These are phyloP conservation scores for Lycaon pictus DNA, from an alignment of 2,113 vertebrate genomes.

Conservation along the genomic window DNA sequence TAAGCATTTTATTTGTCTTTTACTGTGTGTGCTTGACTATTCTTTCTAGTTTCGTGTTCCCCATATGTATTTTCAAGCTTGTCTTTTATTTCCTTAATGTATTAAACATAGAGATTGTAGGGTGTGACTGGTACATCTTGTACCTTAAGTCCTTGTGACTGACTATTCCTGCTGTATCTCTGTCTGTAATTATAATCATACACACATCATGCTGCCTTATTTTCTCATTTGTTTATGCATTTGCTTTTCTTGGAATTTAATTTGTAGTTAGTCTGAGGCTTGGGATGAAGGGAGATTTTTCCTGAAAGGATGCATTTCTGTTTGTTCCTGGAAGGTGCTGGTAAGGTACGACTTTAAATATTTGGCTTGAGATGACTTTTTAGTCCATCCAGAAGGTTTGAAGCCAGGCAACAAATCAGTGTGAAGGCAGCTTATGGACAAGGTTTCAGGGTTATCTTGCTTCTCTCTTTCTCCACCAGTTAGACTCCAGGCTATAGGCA, in stretches of 20 bases:
- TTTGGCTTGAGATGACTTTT: neutral
- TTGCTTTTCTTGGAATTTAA: neutral
- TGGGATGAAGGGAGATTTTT: neutral
- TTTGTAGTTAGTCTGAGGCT: neutral
- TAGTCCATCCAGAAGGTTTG: neutral
- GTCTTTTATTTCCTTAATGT: neutral
- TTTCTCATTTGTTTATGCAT: neutral
- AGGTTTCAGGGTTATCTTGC: too few species aligned
- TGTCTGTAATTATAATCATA: neutral
- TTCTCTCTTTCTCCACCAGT: neutral
- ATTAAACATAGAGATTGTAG: neutral
- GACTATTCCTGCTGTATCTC: neutral
- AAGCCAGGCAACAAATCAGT: neutral
- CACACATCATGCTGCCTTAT: neutral
- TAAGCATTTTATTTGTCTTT: neutral
- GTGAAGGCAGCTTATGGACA: neutral
- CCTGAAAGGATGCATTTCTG: neutral
- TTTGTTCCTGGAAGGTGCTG: neutral
- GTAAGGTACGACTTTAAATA: neutral
- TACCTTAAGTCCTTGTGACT: neutral
- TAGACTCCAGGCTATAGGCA: rapidly evolving
- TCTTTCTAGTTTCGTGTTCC: neutral
- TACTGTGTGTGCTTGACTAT: neutral
- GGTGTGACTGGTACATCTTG: neutral
- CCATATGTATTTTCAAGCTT: neutral